Conservation (phyloP, 2,888 invertebrate species). For the Cryptocephalus primarius region DNA sequence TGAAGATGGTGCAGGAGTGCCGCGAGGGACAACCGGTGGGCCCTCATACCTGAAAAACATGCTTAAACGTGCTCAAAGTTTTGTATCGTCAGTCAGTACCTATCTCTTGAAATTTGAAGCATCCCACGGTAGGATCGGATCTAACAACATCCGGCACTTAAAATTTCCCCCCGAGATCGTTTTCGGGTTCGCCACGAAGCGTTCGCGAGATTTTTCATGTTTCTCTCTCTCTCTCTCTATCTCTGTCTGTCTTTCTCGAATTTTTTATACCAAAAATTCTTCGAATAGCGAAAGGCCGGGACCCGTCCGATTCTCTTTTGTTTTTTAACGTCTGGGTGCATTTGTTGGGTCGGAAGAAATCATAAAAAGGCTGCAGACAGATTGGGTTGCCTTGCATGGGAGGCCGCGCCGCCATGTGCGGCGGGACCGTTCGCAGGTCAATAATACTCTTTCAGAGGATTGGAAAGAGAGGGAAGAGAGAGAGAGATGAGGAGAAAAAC, state of each 20-base stretch:
- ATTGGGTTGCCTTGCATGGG: slow-evolving; percentile 17
- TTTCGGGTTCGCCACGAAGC: not conserved
- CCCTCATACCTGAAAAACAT: no score
- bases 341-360: slow-evolving; percentile 15
- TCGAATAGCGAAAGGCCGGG: slow-evolving; percentile 8
- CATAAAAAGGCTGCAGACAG: slow-evolving; percentile 15
- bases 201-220: not conserved
- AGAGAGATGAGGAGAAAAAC: not conserved
- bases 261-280: slow-evolving; percentile 7
- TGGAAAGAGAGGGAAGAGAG: no score
- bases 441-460: not conserved
- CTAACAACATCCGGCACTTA: no score
- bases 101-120: no score
- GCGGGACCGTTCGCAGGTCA: slow-evolving; percentile 2
- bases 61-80: no score
- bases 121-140: no score
- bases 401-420: slow-evolving; percentile 17
- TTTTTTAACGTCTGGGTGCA: slow-evolving; percentile 19
- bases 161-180: not conserved
- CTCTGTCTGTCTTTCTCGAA: no score
- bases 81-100: no score
- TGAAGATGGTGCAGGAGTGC: no score
- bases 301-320: slow-evolving; percentile 7
- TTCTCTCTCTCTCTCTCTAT: not conserved
- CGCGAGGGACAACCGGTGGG: no score